Evolutionary conservation across 2,888 invertebrate genomes (phyloP).

Genomic region (Nasonia oneida): DNA sequence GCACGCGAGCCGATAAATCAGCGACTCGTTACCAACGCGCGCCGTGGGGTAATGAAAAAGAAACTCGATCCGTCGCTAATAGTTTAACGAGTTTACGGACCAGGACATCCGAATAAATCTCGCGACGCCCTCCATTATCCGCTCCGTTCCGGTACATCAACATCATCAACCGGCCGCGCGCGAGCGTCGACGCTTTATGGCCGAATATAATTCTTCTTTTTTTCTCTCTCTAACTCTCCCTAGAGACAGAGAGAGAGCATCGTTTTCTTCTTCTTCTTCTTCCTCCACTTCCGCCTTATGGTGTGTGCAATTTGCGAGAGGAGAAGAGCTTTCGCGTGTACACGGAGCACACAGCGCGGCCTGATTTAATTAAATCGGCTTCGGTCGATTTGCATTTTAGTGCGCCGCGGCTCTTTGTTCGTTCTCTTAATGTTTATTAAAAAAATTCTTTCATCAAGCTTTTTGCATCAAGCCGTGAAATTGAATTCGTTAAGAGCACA

Average conservation of each 20-base stretch:
- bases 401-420: slow-evolving; percentile 1
- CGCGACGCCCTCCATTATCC: slow-evolving; percentile 48
- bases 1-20: slow-evolving; percentile 55
- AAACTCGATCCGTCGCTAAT: slow-evolving; percentile 53
- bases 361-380: slow-evolving; percentile 59
- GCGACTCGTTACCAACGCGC: slow-evolving; percentile 30
- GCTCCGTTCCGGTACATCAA: slow-evolving; percentile 55
- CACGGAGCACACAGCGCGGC: neutral
- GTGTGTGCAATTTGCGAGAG: slow-evolving; percentile 30
- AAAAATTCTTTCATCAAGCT: slow-evolving; percentile 52
- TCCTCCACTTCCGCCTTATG: neutral
- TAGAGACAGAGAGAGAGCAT: neutral
- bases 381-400: slow-evolving; percentile 56
- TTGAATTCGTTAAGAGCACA: neutral
- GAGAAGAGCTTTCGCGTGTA: neutral
- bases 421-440: slow-evolving; percentile 49
- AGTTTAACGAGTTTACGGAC: slow-evolving; percentile 55
- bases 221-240: neutral
- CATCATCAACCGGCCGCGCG: slow-evolving; percentile 40
- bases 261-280: neutral
- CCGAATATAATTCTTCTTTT: slow-evolving; percentile 46
- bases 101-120: slow-evolving; percentile 51
- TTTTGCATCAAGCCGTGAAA: slow-evolving; percentile 11
- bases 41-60: slow-evolving; percentile 47
- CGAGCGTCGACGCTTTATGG: slow-evolving; percentile 27